Evolutionary conservation across 1,140 invertebrate species (phyloP).

Genomic region (Tyrophagus putrescentiae): DNA sequence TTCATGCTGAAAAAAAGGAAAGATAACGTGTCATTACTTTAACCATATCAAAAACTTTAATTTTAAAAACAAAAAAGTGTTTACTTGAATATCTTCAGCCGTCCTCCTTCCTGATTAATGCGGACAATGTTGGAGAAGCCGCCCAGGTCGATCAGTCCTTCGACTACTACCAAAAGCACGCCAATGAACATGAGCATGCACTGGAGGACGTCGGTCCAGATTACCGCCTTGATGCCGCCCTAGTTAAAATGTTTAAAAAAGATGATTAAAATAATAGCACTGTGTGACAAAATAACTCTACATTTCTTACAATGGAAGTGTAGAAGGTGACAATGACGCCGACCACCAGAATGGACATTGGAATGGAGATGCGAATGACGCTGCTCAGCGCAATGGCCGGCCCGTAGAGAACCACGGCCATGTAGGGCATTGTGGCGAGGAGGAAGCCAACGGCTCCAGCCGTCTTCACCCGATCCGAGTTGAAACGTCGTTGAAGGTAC

Average conservation of each 20-base stretch:
- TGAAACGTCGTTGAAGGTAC: conserved; percentile 57
- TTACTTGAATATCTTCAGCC: conserved; percentile 53
- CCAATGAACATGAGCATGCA: conserved; percentile 26
- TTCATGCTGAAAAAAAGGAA: neutral
- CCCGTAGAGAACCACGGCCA: conserved; percentile 79
- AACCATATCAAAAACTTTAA: neutral
- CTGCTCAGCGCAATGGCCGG: conserved; percentile 77
- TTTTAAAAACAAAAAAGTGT: too few species aligned
- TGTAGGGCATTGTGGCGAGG: conserved; percentile 55
- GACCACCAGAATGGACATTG: conserved; percentile 64
- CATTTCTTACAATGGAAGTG: conserved; percentile 61
- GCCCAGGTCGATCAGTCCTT: conserved; percentile 43
- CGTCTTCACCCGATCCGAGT: conserved; percentile 43
- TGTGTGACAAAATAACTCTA: too few species aligned
- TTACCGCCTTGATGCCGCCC: conserved; percentile 28
- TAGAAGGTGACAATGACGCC: conserved; percentile 85
- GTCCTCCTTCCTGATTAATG: conserved; percentile 44
- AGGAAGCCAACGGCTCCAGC: conserved; percentile 53
- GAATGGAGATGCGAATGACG: conserved; percentile 60
- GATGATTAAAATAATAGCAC: too few species aligned
- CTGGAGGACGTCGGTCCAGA: conserved; percentile 29
- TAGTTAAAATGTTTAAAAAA: too few species aligned
- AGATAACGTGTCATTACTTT: neutral
- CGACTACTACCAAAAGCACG: conserved; percentile 45
- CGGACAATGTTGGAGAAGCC: conserved; percentile 48